Conservation (phyloP, 2,888 invertebrate species). For the Dryobota labecula region DNA sequence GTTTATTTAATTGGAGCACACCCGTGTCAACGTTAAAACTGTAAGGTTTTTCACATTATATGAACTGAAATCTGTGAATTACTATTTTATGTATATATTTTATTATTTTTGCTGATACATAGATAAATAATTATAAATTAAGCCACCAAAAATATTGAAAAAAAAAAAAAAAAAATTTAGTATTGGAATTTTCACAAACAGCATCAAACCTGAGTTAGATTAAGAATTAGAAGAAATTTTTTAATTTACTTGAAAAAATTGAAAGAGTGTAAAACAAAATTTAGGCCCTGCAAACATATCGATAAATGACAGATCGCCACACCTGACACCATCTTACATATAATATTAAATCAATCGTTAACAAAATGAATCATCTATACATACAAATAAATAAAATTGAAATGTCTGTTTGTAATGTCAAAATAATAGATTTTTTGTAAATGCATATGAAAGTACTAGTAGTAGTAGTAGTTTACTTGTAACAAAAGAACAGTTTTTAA, state of each 20-base stretch:
- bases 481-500: too few species aligned
- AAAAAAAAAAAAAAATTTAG: background rate
- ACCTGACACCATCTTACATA: background rate
- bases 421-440: too few species aligned
- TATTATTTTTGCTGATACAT: background rate
- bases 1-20: conserved; percentile 19
- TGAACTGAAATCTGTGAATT: too few species aligned
- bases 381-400: too few species aligned
- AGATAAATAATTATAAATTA: background rate
- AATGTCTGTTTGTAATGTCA: too few species aligned
- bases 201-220: too few species aligned
- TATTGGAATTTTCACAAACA: background rate
- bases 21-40: background rate
- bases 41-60: too few species aligned
- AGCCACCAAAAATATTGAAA: background rate
- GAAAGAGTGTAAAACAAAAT: background rate
- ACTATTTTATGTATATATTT: background rate
- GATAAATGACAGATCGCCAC: background rate
- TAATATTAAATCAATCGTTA: background rate
- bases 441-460: too few species aligned
- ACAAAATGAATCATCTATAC: background rate
- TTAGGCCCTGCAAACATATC: background rate
- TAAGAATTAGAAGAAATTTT: background rate
- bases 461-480: too few species aligned
- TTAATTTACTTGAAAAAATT: background rate